Evolutionary conservation across 2,888 invertebrate species (phyloP).

Genomic region (Diogma glabrata): DNA sequence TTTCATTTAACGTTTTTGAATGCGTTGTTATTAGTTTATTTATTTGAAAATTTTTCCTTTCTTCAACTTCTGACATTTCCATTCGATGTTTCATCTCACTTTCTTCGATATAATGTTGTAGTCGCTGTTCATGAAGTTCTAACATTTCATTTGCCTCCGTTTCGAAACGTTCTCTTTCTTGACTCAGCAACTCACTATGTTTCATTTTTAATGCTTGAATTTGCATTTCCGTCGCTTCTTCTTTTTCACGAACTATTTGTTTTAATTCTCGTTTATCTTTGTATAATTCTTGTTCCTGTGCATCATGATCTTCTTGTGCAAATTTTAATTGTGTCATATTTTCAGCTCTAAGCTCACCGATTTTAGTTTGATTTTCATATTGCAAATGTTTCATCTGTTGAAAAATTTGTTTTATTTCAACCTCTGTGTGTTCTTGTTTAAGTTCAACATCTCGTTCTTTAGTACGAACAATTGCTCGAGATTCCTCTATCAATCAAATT

Average conservation of each 20-base stretch:
- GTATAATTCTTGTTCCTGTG: slow-evolving; percentile 64
- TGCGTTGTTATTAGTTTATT: slow-evolving; percentile 69
- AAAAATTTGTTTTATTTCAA: slow-evolving; percentile 75
- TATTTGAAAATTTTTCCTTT: slow-evolving; percentile 81
- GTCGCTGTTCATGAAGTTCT: slow-evolving; percentile 44
- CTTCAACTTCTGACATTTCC: slow-evolving; percentile 82
- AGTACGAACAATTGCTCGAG: slow-evolving; percentile 43
- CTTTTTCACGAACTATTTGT: slow-evolving; percentile 40
- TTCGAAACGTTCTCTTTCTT: slow-evolving; percentile 51
- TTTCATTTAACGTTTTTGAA: slow-evolving; percentile 73
- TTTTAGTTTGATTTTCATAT: slow-evolving; percentile 79
- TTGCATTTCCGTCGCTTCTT: slow-evolving; percentile 34
- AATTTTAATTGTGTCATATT: slow-evolving; percentile 68
- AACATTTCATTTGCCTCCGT: slow-evolving; percentile 52
- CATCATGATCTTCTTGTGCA: slow-evolving; percentile 69
- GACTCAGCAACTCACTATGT: slow-evolving; percentile 35
- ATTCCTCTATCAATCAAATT: no score
- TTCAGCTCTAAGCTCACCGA: slow-evolving; percentile 76
- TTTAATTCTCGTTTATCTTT: slow-evolving; percentile 42
- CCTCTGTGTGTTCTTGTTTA: slow-evolving; percentile 74
- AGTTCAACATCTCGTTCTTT: slow-evolving; percentile 84
- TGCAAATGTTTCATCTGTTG: slow-evolving; percentile 89
- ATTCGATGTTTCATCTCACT: slow-evolving; percentile 61
- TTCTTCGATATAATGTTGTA: slow-evolving; percentile 57
- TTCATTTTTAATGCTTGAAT: slow-evolving; percentile 31